Conservation (phyloP, 2,797 vertebrate species). For the Poecile montanus region DNA sequence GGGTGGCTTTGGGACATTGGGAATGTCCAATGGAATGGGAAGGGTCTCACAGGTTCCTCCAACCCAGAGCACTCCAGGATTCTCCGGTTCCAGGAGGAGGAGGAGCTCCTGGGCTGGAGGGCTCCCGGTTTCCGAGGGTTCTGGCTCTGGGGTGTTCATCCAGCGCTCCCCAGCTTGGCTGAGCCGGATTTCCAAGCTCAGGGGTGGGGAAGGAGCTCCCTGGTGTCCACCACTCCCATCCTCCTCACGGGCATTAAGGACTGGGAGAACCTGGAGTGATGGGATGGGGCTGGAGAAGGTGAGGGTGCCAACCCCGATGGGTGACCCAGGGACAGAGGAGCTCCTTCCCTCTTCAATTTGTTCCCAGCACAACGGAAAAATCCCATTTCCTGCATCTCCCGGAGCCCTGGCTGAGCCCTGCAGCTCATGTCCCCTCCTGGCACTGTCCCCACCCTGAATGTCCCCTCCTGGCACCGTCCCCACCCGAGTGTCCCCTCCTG, state of each 20-base stretch:
- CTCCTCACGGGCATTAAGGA: rapidly evolving
- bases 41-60: too few species aligned
- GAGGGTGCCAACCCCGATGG: background rate
- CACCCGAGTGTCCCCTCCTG: too few species aligned
- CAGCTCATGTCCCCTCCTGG: background rate
- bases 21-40: background rate
- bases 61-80: too few species aligned
- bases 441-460: too few species aligned
- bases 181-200: background rate
- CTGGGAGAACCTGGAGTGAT: background rate
- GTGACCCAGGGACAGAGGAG: rapidly evolving
- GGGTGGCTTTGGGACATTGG: background rate
- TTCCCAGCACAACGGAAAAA: background rate
- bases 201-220: background rate
- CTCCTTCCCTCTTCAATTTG: background rate
- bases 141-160: background rate
- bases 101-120: background rate
- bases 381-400: background rate
- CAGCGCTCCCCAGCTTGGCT: rapidly evolving
- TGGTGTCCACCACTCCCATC: background rate
- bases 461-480: too few species aligned
- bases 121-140: background rate
- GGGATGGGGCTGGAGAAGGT: too few species aligned
- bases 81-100: background rate
- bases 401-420: background rate